Base-by-base conservation (phyloP, 53 echinoderm and acorn worm species). In the Zoroaster sp. region DNA sequence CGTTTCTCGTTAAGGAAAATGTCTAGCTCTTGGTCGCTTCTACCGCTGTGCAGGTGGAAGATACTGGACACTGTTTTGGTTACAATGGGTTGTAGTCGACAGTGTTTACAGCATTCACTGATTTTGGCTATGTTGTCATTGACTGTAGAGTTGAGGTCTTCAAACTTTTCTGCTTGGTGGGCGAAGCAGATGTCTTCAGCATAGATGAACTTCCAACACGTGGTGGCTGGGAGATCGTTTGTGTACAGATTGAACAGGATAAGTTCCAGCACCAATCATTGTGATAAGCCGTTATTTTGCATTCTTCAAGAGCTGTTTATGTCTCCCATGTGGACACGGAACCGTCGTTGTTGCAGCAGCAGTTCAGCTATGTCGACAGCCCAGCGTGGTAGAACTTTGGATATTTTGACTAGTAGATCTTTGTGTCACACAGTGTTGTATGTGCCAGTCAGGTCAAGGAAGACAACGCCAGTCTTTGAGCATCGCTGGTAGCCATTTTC, bases 341-440 rank as follows among this genome's bases (percentile, higher is more conserved):
- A 40, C 7, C 40, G 5, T 35, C 40, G 9, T 30, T 40, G 33
- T 73, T 30, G 34, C 35, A 73, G 73, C 7, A 73, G 35, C 10
- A 40, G 5, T 35, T 73, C 34, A 33, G 32, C 37, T 10, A n/a
- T 73, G 11, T 73, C 34, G 32, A n/a, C 35, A 14, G 73, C 37
- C 73, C 73, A 73, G 13, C n/a, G n/a, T n/a, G n/a, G n/a, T n/a
- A n/a, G n/a, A n/a, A n/a, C n/a, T n/a, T n/a, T n/a, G n/a, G n/a
- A n/a, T 5, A 40, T 30, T 14, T 14, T 11, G 40, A 7, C 15
- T 37, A 37, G 40, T 5, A 73, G 73, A 20, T 35, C 73, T 20
- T 33, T 73, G 73, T 73, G 73, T 35, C 73, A 73, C 9, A 73
- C 73, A 13, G 73, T 73, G 37, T 73, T n/a, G 35, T 73, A 73